A percentile compares a stretch with the other conserved stretches of the same genome.
phyloP scores from a whole-genome alignment of 2,888 invertebrate species.

The Trissolcus brochymenae region DNA sequence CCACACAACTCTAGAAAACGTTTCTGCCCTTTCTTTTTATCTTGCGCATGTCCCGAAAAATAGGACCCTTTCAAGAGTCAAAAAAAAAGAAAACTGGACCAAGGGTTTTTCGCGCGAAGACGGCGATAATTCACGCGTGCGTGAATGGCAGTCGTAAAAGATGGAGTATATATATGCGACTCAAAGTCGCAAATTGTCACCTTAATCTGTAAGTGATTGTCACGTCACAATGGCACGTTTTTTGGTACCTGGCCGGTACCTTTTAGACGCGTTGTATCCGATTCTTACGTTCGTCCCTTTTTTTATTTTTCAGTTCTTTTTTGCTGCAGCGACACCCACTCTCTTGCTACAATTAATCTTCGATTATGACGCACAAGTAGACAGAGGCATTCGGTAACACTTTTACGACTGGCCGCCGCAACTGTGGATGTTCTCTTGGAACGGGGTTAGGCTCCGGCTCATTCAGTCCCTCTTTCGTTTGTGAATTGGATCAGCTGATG shows the following conservation, averaged over 20 bases:
- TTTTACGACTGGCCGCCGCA: conserved; percentile 64
- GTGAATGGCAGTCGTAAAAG: conserved; percentile 66
- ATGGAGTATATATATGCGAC: conserved; percentile 59
- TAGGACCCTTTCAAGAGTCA: background rate
- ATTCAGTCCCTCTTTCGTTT: conserved; percentile 38
- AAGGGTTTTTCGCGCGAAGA: conserved; percentile 64
- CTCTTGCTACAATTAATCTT: conserved; percentile 72
- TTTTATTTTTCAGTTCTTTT: conserved; percentile 51
- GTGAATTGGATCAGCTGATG: conserved; percentile 57
- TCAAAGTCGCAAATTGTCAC: conserved; percentile 72
- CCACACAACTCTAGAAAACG: background rate
- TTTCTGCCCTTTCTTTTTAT: background rate
- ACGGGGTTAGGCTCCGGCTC: conserved; percentile 31
- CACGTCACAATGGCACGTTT: conserved; percentile 64
- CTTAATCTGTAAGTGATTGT: conserved; percentile 76
- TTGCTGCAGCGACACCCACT: conserved; percentile 64
- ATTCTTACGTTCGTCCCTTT: conserved; percentile 21
- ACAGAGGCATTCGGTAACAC: conserved; percentile 71
- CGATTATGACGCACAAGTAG: conserved; percentile 72
- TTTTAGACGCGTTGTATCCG: conserved; percentile 36
- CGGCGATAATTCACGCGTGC: conserved; percentile 67
- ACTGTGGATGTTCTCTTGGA: conserved; percentile 32
- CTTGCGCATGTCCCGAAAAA: conserved; percentile 17
- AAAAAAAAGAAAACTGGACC: conserved; percentile 11
- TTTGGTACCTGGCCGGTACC: conserved; percentile 63